Evolutionary conservation across 2,113 vertebrate species (phyloP), one percentile per base, ranked within the genome.

Genomic region (Rhinolophus ferrumequinum): DNA sequence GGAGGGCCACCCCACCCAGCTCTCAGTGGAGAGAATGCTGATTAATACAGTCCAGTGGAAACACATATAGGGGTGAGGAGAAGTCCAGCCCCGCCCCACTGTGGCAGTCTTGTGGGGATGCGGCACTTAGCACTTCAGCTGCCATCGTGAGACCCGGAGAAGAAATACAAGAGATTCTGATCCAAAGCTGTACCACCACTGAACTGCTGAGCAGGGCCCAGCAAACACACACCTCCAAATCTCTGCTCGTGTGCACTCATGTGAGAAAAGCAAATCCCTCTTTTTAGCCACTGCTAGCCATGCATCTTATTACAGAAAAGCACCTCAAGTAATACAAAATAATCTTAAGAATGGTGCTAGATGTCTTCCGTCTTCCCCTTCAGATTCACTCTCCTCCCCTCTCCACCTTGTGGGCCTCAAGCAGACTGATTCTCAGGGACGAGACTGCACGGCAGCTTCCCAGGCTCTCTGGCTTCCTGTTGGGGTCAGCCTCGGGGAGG

Each of bases 51-150:
- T 16, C 38, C 12, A 1, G 18, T 2, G 9, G 21, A 11, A 33
- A 28, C 14, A 28, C 14, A 50, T 1, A 33, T 24, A n/a, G 33
- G 26, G 33, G 15, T 15, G 19, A 30, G 44, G 33, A 2, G 2
- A 89, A 14, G 5, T 13, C 33, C 26, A 4, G 22, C 5, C 12
- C 24, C 28, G 1, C 30, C 6, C n/a, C 8, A 14, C 18, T 9
- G 4, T 1, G 38, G 24, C 35, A 12, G 44, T 1, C 41, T 50
- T 0, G 0, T 13, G 26, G 5, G 44, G 52, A 13, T 30, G 72
- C 12, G 87, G 70, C 1, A 14, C 50, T 22, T 18, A 62, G 52
- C 15, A 2, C 24, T 7, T 2, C 0, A 3, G 38, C 28, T 1
- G 1, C 85, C 6, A 1, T 33, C 52, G 16, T 9, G n/a, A 72